Evolutionary conservation across 2,113 vertebrate species (phyloP).

Genomic region (Xyliphius kryptos): DNA sequence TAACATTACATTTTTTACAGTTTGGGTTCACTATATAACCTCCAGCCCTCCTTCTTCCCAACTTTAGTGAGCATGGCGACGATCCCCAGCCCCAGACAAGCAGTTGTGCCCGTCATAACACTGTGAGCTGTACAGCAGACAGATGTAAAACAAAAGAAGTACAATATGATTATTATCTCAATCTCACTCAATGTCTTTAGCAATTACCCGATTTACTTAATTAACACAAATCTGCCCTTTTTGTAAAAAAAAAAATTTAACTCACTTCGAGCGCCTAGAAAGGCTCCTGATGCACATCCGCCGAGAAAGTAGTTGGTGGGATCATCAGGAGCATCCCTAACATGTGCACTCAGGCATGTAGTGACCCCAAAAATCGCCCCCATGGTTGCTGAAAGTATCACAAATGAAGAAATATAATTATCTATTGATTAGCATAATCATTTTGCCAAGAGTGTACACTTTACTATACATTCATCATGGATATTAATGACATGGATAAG

Average conservation of each 20-base stretch:
- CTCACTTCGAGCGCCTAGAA: slow-evolving; percentile 79
- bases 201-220: too few species aligned
- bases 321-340: slow-evolving; percentile 71
- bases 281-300: slow-evolving; percentile 76
- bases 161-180: too few species aligned
- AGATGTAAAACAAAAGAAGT: too few species aligned
- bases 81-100: slow-evolving; percentile 69
- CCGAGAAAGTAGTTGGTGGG: slow-evolving; percentile 86
- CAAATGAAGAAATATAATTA: too few species aligned
- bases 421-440: too few species aligned
- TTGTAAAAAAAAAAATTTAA: too few species aligned
- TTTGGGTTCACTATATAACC: slow-evolving; percentile 58
- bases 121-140: slow-evolving; percentile 75
- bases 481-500: too few species aligned
- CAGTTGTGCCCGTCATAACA: slow-evolving; percentile 59
- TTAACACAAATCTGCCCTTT: too few species aligned
- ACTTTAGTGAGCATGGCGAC: slow-evolving; percentile 72
- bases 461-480: too few species aligned
- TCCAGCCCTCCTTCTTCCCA: slow-evolving; percentile 78
- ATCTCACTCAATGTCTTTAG: too few species aligned
- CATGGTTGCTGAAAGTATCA: slow-evolving; percentile 64
- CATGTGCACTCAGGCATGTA: slow-evolving; percentile 77
- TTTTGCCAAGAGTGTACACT: too few species aligned
- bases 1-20: slow-evolving; percentile 54
- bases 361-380: slow-evolving; percentile 82